Base-by-base conservation (phyloP, 1,140 invertebrate genomes). In the Neotoxoptera formosana region DNA sequence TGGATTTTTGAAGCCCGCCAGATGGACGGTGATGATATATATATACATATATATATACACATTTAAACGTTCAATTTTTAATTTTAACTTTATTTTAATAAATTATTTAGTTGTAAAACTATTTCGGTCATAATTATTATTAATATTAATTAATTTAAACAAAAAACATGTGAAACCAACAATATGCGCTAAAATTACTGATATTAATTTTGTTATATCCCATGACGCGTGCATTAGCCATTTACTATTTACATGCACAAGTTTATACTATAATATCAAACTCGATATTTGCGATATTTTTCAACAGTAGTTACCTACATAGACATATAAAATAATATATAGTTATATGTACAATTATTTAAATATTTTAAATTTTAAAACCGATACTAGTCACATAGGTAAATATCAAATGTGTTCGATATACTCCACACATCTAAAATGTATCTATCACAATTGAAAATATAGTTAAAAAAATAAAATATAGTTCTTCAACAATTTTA, bases 1-100 rank as follows among this genome's bases (percentile, higher is more conserved):
- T 45, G 53, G 89, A 90, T 30, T 90, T 90, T 67, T 90, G 89
- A 90, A 90, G 53, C n/a, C 48, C 87, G 48, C 34, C n/a, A 53
- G 48, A 90, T 90, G 53, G 53, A 90, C 53, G 30, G 36, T 41
- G n/a, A 23, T 41, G 89, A 90, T 41, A 7, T 67, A 67, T 67
- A 67, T n/a, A 60, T 60, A 53, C 7, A 47, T 47, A 47, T 47
- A 47, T 20, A 53, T 53, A 67, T 34, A 76, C n/a, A 90, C 51
- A 25, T 60, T 41, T 60, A 60, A 60, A 89, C 20, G 14, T 89
- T 17, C 2, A 89, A 53, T 36, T 89, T 56, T 89, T 23, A 67
- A 67, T 67, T 67, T 67, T 67, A 67, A 67, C 30, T 4, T 30
- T 30, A 51, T 53, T 53, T 89, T 53, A 89, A 21, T 53, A n/a